phyloP scores from a whole-genome alignment of 2,113 vertebrate species.

The Sturnira hondurensis region DNA sequence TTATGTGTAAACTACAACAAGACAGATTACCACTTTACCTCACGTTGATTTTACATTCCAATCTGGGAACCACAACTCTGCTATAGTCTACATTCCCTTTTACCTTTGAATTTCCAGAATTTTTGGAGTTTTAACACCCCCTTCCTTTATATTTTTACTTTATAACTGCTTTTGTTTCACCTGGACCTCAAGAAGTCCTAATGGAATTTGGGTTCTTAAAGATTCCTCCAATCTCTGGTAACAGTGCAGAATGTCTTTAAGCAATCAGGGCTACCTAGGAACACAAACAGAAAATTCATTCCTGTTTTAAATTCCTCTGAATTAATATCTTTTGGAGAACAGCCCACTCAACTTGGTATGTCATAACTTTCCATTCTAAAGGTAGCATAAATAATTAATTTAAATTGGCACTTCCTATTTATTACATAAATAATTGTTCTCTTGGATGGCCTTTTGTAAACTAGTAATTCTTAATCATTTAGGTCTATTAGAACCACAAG shows the following conservation, averaged over 20 bases:
- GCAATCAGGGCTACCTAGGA: background rate
- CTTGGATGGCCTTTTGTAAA: constrained; percentile 47
- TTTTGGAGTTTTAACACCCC: background rate
- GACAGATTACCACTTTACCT: background rate
- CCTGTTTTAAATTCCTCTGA: constrained; percentile 30
- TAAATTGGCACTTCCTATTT: constrained; percentile 45
- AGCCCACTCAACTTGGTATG: constrained; percentile 41
- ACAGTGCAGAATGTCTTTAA: background rate
- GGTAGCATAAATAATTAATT: constrained; percentile 31
- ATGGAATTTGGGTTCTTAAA: background rate
- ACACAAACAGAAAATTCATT: background rate
- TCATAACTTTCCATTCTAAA: constrained; percentile 50
- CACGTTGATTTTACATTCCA: background rate
- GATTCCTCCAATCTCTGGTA: background rate
- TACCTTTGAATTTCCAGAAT: background rate
- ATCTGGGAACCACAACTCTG: background rate
- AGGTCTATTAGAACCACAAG: constrained; percentile 1
- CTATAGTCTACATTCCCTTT: background rate
- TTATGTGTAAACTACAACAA: background rate
- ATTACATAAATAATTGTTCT: constrained; percentile 50
- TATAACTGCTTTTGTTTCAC: background rate
- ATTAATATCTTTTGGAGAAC: constrained; percentile 37
- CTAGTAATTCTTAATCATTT: constrained; percentile 45
- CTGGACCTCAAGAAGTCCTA: background rate
- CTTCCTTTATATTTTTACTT: background rate